phyloP scores from a whole-genome alignment of 1,140 invertebrate species.

The Pararge aegeria region DNA sequence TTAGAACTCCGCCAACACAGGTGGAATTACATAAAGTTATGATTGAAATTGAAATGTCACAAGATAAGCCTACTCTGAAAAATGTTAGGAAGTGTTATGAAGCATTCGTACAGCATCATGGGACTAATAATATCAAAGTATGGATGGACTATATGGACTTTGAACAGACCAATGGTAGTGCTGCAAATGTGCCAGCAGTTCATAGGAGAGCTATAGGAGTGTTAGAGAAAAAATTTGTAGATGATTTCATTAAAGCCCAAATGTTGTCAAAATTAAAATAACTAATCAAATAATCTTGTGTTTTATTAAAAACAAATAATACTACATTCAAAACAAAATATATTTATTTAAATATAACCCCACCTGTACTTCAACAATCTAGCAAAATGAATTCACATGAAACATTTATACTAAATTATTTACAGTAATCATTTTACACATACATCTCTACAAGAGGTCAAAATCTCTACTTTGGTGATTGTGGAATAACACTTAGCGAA shows the following conservation, averaged over 20 bases:
- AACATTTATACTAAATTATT: constrained; percentile 76
- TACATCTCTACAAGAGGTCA: constrained; percentile 54
- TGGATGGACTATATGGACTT: constrained; percentile 69
- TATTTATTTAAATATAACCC: constrained; percentile 69
- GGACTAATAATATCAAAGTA: constrained; percentile 50
- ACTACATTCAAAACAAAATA: constrained; percentile 59
- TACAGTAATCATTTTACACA: constrained; percentile 67
- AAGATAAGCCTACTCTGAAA: constrained; percentile 54
- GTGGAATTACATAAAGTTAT: constrained; percentile 57
- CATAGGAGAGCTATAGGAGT: constrained; percentile 63
- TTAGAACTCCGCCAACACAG: constrained; percentile 65
- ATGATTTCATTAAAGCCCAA: constrained; percentile 66
- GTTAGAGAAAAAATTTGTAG: constrained; percentile 63
- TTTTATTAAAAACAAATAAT: constrained; percentile 26
- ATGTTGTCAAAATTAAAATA: constrained; percentile 52
- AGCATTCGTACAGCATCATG: constrained; percentile 57
- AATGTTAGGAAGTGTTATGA: constrained; percentile 66
- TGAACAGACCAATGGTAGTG: constrained; percentile 55
- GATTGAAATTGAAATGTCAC: constrained; percentile 61
- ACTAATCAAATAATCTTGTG: constrained; percentile 2
- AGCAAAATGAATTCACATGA: constrained; percentile 68
- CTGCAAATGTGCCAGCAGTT: constrained; percentile 46
- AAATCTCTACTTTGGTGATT: constrained; percentile 73
- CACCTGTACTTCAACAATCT: constrained; percentile 61
- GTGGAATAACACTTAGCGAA: constrained; percentile 75